These are phyloP conservation scores for Passerina amoena DNA, from an alignment of 2,113 vertebrate genomes.

Conservation along the genomic window DNA sequence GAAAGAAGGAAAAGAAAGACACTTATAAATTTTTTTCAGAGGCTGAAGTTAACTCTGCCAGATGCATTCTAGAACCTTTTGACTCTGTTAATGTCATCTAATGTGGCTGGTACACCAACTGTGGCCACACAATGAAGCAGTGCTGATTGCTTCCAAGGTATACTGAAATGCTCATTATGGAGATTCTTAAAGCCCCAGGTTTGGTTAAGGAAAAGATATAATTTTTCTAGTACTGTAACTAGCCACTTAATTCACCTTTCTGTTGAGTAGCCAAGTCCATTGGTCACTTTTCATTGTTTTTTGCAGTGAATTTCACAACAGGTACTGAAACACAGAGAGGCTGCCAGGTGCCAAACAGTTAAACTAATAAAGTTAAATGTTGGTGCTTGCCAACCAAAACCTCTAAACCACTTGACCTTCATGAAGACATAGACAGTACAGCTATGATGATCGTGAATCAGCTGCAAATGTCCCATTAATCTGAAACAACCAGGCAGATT, in stretches of 20 bases:
- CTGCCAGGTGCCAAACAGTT: not conserved
- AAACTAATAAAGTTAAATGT: not conserved
- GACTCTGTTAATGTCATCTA: not conserved
- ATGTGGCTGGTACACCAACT: accelerated
- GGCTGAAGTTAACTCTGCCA: not conserved
- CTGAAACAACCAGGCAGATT: not conserved
- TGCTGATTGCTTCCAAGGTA: not conserved
- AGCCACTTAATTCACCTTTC: not conserved
- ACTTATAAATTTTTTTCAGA: not conserved
- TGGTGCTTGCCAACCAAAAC: not conserved
- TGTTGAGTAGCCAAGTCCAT: not conserved
- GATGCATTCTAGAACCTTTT: not conserved
- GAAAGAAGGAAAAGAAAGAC: not conserved
- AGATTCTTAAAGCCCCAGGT: not conserved
- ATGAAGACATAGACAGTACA: not conserved
- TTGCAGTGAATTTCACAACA: not conserved
- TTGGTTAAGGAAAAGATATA: not conserved
- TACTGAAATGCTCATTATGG: not conserved
- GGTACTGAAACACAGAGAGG: not conserved
- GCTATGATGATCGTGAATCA: not conserved
- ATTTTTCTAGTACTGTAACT: not conserved
- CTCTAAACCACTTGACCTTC: not conserved
- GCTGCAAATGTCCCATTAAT: not conserved
- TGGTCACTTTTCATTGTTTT: not conserved
- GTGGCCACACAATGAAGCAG: too few species aligned